Evolutionary conservation across 2,797 vertebrate genomes (phyloP), one percentile per base, ranked within the genome.

Genomic region (Anas bahamensis): DNA sequence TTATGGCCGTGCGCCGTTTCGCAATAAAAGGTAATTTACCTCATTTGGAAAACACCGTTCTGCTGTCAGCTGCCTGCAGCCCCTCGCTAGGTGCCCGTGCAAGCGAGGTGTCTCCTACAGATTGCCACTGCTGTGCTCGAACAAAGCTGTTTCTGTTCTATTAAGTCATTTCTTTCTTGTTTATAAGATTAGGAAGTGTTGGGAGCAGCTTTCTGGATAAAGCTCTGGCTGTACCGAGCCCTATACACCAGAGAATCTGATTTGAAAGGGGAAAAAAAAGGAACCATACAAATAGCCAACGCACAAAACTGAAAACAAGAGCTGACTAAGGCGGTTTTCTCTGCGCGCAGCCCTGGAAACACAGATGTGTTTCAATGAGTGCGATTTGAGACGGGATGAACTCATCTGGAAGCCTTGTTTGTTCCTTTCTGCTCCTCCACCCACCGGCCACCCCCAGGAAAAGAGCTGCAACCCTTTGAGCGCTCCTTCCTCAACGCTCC

Each of bases 81-180:
- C 68, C 71, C 95, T 94, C n/a, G 6, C 69, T 26, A 94, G 82
- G 31, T 69, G 92, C 76, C 52, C 2, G 1, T 24, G 46, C 17
- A 53, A 84, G 74, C 63, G 87, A 97, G 60, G 48, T 96, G 68
- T 89, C 93, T 89, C 55, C 76, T 37, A 95, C 94, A 96, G 93
- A 92, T 71, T 94, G 83, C 72, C 86, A 86, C 70, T 80, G 90
- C 91, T 96, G 89, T 11, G 11, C 85, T 83, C 42, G 37, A 92
- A 96, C 88, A 96, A 96, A 96, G 93, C 93, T 80, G 53, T 77
- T 93, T 95, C 94, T 97, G 80, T 97, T 96, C 88, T 93, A 94
- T 94, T 97, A 96, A 96, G 95, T 97, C 0, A 96, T 96, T 88
- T 95, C 35, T 83, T 92, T 88, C 61, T 73, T 91, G 81, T 92